Percentiles rank a stretch among this genome's conserved stretches.
Evolutionary conservation across 2,113 vertebrate genomes (phyloP).

Genomic region (Synchiropus splendidus): DNA sequence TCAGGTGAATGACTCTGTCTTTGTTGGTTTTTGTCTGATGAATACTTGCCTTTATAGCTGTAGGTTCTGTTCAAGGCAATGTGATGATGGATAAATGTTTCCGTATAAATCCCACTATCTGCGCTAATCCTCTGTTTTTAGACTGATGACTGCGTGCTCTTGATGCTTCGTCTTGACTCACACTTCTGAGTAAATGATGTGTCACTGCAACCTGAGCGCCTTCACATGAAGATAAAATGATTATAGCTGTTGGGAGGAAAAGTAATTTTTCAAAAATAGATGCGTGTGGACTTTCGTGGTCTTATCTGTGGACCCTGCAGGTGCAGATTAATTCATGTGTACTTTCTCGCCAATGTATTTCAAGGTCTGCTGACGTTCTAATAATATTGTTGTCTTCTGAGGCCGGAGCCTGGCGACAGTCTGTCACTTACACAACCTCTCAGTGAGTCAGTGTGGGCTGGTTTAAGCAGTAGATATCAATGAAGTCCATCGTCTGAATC

Average conservation of each 20-base stretch:
- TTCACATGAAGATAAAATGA: no score
- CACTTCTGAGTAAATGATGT: conserved; percentile 48
- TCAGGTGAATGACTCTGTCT: not conserved
- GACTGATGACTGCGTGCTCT: conserved; percentile 38
- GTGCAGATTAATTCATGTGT: conserved; percentile 54
- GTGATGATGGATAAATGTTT: no score
- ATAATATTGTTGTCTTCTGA: conserved; percentile 55
- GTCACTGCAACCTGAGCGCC: conserved; percentile 34
- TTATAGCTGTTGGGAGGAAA: no score
- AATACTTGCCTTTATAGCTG: no score
- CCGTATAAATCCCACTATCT: no score
- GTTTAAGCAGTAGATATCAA: no score
- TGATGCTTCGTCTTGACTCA: conserved; percentile 36
- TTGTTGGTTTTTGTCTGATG: conserved; percentile 4
- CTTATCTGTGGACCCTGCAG: conserved; percentile 51
- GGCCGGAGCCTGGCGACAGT: conserved; percentile 35
- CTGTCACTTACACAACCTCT: conserved; percentile 8
- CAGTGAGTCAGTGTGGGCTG: not conserved
- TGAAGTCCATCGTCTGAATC: no score
- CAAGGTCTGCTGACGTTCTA: conserved; percentile 53
- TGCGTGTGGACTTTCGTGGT: conserved; percentile 18
- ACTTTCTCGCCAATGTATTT: conserved; percentile 51
- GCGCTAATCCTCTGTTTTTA: no score
- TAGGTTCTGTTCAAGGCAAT: conserved; percentile 16
- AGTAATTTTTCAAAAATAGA: no score